Percentiles rank a stretch among this genome's conserved stretches.
phyloP scores from a whole-genome alignment of 2,113 vertebrate genomes.

The Prionailurus bengalensis region DNA sequence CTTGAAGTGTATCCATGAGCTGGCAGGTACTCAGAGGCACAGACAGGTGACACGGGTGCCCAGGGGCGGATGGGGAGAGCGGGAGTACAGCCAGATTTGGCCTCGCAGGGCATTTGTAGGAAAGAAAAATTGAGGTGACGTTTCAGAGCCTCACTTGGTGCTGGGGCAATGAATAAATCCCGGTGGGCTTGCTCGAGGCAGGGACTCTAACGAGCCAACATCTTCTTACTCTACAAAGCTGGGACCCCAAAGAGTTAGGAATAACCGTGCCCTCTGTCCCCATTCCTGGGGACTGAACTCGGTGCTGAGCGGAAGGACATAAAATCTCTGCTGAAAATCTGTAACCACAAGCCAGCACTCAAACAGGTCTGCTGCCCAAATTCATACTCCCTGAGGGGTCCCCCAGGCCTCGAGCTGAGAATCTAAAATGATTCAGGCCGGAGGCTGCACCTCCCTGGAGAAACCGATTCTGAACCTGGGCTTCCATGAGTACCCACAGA shows the following conservation, averaged over 20 bases:
- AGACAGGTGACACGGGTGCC: neutral
- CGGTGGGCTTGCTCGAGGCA: fast-evolving
- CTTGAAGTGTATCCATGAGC: too few relatives aligned
- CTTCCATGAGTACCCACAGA: neutral
- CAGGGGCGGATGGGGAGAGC: fast-evolving
- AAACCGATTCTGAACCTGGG: neutral
- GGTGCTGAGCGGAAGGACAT: neutral
- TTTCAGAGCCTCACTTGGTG: neutral
- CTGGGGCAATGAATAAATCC: neutral
- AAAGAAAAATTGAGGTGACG: fast-evolving
- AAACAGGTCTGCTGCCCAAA: neutral
- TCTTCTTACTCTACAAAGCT: neutral
- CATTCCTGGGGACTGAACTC: neutral
- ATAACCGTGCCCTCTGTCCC: too few relatives aligned
- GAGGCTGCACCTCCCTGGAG: neutral
- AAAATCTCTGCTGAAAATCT: neutral
- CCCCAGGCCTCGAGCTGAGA: neutral
- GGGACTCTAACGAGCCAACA: fast-evolving
- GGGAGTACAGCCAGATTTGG: fast-evolving
- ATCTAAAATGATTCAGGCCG: neutral
- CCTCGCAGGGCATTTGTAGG: too few relatives aligned
- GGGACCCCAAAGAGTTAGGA: too few relatives aligned
- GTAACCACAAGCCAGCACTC: neutral
- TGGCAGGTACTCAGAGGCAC: neutral
- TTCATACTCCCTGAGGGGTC: neutral